Base-by-base conservation (phyloP, 2,888 invertebrate species). In the Hemaris fuciformis region DNA sequence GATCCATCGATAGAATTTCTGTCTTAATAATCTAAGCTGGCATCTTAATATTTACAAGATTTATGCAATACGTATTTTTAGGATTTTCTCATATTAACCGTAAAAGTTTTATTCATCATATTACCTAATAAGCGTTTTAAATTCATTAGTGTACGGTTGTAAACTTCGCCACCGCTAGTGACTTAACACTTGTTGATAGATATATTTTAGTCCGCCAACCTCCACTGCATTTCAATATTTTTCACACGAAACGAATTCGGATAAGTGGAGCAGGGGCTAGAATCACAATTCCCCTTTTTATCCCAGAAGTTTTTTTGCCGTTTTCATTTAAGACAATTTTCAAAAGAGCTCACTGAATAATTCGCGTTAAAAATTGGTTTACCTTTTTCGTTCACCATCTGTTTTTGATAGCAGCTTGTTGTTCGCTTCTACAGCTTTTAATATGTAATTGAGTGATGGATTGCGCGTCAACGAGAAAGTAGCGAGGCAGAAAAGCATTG, bases 171-270 rank as follows among this genome's bases (percentile, higher is more conserved):
- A 13, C 5, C 63, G 62, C 69, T 56, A 59, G 46, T 66, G 45
- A 48, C 73, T 77, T 69, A 62, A 31, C 59, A 64, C 64, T 62
- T 62, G 66, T 67, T 73, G 72, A 73, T 73, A 70, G 72, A 75
- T 75, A 73, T 80, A 81, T 82, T 76, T 80, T 76, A 65, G 77
- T 74, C 70, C 72, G 66, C 65, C 68, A 67, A 65, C 65, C 65
- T 59, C 34, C 59, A 43, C 65, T 74, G 75, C 81, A 79, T 84
- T 84, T 84, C 80, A 83, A 86, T 85, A 85, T 84, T 83, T 83
- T 84, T 79, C 80, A 80, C 81, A 78, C 77, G 79, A 76, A 79
- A 75, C 75, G 76, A 77, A 82, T 80, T 78, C 76, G 69, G 72
- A 77, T 77, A 77, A 81, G 76, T 75, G 74, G 75, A 68, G 66